Evolutionary conservation across 1,140 invertebrate species (phyloP).

Genomic region (Pteromalus puparum): DNA sequence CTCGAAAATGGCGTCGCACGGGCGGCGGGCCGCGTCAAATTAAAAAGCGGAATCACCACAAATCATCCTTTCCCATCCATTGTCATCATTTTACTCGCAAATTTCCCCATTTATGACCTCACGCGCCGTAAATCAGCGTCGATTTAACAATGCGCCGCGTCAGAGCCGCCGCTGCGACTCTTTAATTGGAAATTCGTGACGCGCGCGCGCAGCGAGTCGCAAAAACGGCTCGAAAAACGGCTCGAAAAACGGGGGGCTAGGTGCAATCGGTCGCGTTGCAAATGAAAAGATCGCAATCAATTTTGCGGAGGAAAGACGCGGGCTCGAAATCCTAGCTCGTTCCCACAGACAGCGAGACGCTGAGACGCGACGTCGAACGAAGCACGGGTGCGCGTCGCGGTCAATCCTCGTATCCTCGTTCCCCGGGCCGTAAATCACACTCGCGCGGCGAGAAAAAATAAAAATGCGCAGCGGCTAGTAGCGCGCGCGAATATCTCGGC

Average conservation of each 20-base stretch:
- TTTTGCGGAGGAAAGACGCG: background rate
- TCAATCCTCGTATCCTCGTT: slow-evolving; percentile 65
- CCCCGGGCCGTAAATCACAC: slow-evolving; percentile 65
- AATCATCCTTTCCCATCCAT: slow-evolving; percentile 54
- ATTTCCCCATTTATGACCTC: slow-evolving; percentile 54
- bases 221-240: too few species aligned
- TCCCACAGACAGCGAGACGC: too few species aligned
- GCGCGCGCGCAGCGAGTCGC: too few species aligned
- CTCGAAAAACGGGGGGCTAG: too few species aligned
- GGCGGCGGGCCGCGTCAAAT: slow-evolving; percentile 44
- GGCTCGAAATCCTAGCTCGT: background rate
- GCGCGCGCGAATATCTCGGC: slow-evolving; percentile 58
- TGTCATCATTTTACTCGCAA: slow-evolving; percentile 55
- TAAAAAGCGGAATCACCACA: slow-evolving; percentile 54
- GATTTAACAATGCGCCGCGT: slow-evolving; percentile 55
- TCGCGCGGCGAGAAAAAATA: slow-evolving; percentile 6
- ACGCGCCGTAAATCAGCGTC: slow-evolving; percentile 51
- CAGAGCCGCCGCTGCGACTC: slow-evolving; percentile 26
- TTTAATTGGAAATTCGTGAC: slow-evolving; percentile 54
- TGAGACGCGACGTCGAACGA: background rate
- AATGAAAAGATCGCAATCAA: too few species aligned
- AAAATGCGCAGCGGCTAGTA: background rate
- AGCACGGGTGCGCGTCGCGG: slow-evolving; percentile 16
- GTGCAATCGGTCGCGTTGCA: too few species aligned
- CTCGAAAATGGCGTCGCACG: slow-evolving; percentile 21